Evolutionary conservation across 1,140 invertebrate genomes (phyloP), one percentile per base, ranked within the genome.

Genomic region (Drosophila seguyi): DNA sequence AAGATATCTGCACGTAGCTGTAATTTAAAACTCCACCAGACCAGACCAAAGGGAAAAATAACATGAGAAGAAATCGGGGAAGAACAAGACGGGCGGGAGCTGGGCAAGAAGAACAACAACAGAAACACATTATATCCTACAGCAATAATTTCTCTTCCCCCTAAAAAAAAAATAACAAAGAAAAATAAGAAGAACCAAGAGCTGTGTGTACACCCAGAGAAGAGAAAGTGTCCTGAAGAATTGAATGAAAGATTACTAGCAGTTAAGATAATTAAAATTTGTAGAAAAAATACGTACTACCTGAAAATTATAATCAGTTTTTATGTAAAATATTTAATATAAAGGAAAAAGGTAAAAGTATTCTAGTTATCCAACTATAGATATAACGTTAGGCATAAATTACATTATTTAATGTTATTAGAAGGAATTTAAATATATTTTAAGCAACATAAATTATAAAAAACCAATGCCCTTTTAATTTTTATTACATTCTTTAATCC

Each of bases 1-100:
- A 90, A 90, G 85, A 90, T 90, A 90, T 90, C 86, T 90, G 86
- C 85, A 90, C 81, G 85, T 88, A 85, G 74, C 66, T 88, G 85
- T 90, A 90, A 88, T 88, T 90, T 90, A 88, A 88, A 90, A 88
- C 85, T 61, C 68, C 65, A 65, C 80, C 72, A 62, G 65, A 22
- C 38, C 44, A 61, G n/a, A n/a, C n/a, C n/a, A n/a, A 79, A 25
- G 36, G 42, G 53, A 50, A 71, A 71, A 59, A 62, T 52, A 55
- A 66, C 29, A 41, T 20, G 48, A 60, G 27, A 65, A 41, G 50
- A 67, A 56, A 41, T 60, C 38, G 45, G 65, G 69, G 56, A 68
- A 45, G 53, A 76, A 45, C 58, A 56, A 47, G 52, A 75, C 78
- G 50, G 68, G 65, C 68, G 31, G 27, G 53, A n/a, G 29, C 34